phyloP scores from a whole-genome alignment of 2,113 vertebrate species.

The Mormyrus iriodes region DNA sequence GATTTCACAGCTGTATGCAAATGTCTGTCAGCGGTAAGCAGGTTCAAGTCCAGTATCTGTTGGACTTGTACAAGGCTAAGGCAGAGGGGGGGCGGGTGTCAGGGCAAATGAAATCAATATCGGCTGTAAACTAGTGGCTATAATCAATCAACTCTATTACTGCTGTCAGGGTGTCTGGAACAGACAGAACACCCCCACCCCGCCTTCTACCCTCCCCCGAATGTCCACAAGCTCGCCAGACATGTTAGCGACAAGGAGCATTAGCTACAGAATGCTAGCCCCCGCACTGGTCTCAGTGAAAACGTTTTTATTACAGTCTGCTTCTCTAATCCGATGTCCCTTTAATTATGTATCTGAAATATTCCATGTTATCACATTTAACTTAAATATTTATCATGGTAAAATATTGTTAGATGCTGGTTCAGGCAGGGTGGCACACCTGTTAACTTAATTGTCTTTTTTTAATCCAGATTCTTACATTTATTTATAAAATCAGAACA shows the following conservation, averaged over 20 bases:
- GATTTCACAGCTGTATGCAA: slow-evolving; percentile 41
- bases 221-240: neutral
- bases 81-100: slow-evolving; percentile 39
- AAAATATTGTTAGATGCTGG: neutral
- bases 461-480: neutral
- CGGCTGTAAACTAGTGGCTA: slow-evolving; percentile 62
- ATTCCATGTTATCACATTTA: neutral
- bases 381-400: slow-evolving; percentile 2
- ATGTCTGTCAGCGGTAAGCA: slow-evolving; percentile 39
- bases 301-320: neutral
- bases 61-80: slow-evolving; percentile 23
- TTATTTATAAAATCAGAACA: slow-evolving; percentile 7
- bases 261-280: neutral
- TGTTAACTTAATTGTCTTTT: neutral
- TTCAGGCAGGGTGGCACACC: neutral
- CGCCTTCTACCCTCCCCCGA: neutral
- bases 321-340: neutral
- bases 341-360: slow-evolving; percentile 8
- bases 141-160: slow-evolving; percentile 72
- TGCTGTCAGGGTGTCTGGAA: slow-evolving; percentile 41
- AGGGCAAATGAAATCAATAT: slow-evolving; percentile 71
- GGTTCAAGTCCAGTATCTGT: slow-evolving; percentile 57
- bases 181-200: neutral
- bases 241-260: neutral
- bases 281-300: neutral